Conservation (phyloP, 1,140 invertebrate genomes). For the Orchestia grillus region DNA sequence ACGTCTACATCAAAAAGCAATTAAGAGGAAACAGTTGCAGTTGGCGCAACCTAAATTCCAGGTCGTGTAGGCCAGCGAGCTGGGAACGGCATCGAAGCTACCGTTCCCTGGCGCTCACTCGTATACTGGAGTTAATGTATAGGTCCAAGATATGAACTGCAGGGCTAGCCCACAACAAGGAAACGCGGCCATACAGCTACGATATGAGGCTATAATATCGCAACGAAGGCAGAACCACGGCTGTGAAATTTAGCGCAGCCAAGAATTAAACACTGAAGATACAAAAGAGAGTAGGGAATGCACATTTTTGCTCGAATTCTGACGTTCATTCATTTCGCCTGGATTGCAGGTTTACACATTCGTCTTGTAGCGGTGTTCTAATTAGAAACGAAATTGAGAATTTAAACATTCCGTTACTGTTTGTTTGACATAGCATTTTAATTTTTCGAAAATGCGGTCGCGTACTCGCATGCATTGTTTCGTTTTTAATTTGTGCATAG, state of each 20-base stretch:
- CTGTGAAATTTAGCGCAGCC: conserved; percentile 53
- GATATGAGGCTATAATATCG: conserved; percentile 54
- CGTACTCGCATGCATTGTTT: not conserved
- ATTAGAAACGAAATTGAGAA: not conserved
- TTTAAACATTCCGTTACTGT: not conserved
- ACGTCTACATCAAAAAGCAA: conserved; percentile 51
- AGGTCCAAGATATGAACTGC: conserved; percentile 55
- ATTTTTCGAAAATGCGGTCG: not conserved
- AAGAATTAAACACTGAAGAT: conserved; percentile 53
- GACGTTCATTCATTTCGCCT: not conserved
- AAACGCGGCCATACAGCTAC: conserved; percentile 53
- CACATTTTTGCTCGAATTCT: conserved; percentile 14
- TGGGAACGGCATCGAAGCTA: conserved; percentile 15
- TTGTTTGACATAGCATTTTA: not conserved
- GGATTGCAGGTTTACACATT: not conserved
- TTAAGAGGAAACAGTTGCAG: conserved; percentile 45
- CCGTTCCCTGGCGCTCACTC: conserved; percentile 41
- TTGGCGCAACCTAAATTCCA: conserved; percentile 26
- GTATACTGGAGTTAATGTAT: conserved; percentile 53
- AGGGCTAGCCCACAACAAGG: conserved; percentile 54
- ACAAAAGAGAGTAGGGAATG: conserved; percentile 37
- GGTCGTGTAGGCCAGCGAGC: not conserved
- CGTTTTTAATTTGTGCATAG: not conserved
- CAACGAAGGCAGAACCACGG: conserved; percentile 51
- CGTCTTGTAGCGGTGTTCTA: not conserved